Conservation (phyloP, 2,888 invertebrate genomes). For the Drosophila bunnanda region DNA sequence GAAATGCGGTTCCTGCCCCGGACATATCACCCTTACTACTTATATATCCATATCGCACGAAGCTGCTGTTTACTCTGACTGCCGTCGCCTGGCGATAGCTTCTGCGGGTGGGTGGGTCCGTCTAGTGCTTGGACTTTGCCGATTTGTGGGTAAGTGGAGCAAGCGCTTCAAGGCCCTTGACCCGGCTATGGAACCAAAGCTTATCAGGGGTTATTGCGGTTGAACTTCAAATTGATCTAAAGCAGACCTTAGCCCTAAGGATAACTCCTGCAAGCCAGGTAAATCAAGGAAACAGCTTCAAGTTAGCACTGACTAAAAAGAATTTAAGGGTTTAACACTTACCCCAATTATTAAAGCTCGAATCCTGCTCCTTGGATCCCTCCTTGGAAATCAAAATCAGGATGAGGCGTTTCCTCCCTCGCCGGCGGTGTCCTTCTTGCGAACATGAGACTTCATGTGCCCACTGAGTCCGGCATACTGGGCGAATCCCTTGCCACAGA, state of each 20-base stretch:
- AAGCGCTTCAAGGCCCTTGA: constrained; percentile 21
- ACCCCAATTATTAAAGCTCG: neutral
- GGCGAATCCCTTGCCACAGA: constrained; percentile 74
- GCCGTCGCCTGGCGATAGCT: constrained; percentile 10
- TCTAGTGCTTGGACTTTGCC: constrained; percentile 16
- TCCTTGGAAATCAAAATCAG: neutral
- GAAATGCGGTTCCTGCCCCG: constrained; percentile 13
- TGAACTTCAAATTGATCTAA: neutral
- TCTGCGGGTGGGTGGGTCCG: constrained; percentile 14
- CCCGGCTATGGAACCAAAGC: neutral
- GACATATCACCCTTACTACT: neutral
- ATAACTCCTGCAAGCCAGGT: too few relatives aligned
- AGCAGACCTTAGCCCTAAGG: too few relatives aligned
- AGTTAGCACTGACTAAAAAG: neutral
- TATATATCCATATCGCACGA: constrained; percentile 4
- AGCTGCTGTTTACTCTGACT: constrained; percentile 17
- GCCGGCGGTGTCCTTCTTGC: neutral
- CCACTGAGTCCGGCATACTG: constrained; percentile 76
- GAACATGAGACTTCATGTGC: constrained; percentile 65
- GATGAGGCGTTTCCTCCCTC: neutral
- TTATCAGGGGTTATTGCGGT: neutral
- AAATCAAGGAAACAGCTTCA: neutral
- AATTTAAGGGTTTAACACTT: neutral
- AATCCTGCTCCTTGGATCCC: neutral
- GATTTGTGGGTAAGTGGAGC: constrained; percentile 37